Evolutionary conservation across 1,140 invertebrate genomes (phyloP).

Genomic region (Aplysia californica): DNA sequence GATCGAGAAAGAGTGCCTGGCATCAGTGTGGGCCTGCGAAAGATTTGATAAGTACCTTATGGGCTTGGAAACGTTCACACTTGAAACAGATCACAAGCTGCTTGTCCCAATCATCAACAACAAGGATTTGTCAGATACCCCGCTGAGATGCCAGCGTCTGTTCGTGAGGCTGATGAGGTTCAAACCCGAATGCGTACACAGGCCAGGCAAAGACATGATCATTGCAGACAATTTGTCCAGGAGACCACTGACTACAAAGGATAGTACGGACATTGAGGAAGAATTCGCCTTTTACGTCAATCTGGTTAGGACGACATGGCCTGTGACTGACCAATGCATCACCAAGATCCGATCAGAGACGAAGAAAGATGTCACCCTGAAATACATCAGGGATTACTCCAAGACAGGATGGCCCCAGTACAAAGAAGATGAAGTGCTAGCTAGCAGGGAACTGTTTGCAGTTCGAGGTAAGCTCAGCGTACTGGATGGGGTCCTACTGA

Average conservation of each 20-base stretch:
- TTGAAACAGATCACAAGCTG: slow-evolving; percentile 61
- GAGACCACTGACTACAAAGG: not conserved
- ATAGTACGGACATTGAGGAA: not conserved
- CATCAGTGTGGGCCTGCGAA: slow-evolving; percentile 70
- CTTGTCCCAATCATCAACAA: slow-evolving; percentile 46
- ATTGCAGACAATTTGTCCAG: slow-evolving; percentile 36
- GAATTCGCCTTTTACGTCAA: not conserved
- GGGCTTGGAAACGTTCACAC: slow-evolving; percentile 50
- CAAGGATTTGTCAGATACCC: slow-evolving; percentile 27
- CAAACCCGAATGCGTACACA: slow-evolving; percentile 21
- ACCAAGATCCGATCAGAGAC: not conserved
- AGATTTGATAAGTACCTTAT: slow-evolving; percentile 71
- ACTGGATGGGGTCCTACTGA: not conserved
- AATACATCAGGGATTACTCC: not conserved
- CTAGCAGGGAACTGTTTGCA: too few species aligned
- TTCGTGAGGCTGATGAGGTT: slow-evolving; percentile 35
- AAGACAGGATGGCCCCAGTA: slow-evolving; percentile 16
- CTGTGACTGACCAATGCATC: not conserved
- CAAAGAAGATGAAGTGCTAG: not conserved
- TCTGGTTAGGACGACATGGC: not conserved
- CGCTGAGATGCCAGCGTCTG: slow-evolving; percentile 34
- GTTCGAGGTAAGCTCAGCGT: not conserved
- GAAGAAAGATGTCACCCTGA: not conserved
- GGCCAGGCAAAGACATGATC: slow-evolving; percentile 34
- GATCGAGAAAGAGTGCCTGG: slow-evolving; percentile 71